These are phyloP conservation scores for Todus mexicanus DNA, from an alignment of 2,797 vertebrate species.

Conservation along the genomic window DNA sequence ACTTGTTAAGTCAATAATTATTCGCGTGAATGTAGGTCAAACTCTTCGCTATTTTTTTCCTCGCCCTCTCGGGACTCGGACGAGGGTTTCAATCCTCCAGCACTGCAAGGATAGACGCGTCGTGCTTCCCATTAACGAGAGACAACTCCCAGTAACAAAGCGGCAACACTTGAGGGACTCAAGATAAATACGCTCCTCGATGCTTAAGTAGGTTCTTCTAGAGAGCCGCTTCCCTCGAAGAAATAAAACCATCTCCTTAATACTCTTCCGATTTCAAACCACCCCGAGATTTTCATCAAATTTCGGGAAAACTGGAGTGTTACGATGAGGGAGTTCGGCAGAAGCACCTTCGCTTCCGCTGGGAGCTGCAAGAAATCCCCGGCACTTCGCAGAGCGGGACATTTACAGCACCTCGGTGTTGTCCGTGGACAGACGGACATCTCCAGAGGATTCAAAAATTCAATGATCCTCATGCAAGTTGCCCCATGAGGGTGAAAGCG, in stretches of 20 bases:
- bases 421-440: not conserved
- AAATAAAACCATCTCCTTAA: not conserved
- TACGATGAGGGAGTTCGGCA: not conserved
- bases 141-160: not conserved
- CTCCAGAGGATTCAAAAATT: not conserved
- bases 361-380: not conserved
- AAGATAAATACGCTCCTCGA: not conserved
- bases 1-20: slow-evolving; percentile 69
- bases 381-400: not conserved
- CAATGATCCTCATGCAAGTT: not conserved
- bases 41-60: slow-evolving; percentile 1
- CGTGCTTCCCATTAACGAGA: not conserved
- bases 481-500: no score
- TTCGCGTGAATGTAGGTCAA: slow-evolving; percentile 69
- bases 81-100: not conserved
- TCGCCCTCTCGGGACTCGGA: not conserved
- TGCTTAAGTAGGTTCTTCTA: not conserved
- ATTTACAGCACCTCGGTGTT: not conserved
- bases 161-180: not conserved
- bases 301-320: not conserved
- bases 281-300: not conserved
- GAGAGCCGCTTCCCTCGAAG: not conserved
- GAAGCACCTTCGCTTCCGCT: no score
- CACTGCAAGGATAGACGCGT: not conserved
- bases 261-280: not conserved